Base-by-base conservation (phyloP, 2,797 vertebrate species). In the Poecilia gillii region DNA sequence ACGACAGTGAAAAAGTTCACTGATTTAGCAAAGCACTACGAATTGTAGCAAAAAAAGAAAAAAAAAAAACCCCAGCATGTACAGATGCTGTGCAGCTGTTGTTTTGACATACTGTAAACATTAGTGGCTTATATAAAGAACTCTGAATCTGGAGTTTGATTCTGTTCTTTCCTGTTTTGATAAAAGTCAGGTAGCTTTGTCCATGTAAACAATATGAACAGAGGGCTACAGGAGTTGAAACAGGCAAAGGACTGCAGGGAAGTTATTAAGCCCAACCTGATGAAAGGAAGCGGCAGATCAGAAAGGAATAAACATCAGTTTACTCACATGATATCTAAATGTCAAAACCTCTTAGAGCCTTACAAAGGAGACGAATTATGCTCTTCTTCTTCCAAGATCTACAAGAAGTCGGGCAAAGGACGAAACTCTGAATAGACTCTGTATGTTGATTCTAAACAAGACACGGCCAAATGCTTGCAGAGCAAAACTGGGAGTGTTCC, bases 21-120 rank as follows among this genome's bases (percentile, higher is more conserved):
- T 36, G 33, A 31, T 62, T 9, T 36, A 66, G 62, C 31, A 16
- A 64, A 33, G 59, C 59, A 20, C 62, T 9, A 7, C 39, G 62
- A 66, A 20, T 66, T 39, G 18, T 23, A 39, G 7, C 18, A 23
- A n/a, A n/a, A n/a, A n/a, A n/a, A n/a, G n/a, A n/a, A 64, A 39
- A 33, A 43, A 23, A 33, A 33, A 33, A 33, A 33, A 33, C 2
- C n/a, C 47, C 3, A 4, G 43, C 47, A 71, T 39, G n/a, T 18
- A 18, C 41, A 62, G 23, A 39, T 23, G 33, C 11, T 28, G 1
- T 55, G 51, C 78, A 80, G 78, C 73, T 70, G 73, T 64, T 64
- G 76, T 16, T 46, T 47, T 36, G 77, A 59, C 66, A 28, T 43
- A 25, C 18, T 55, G 25, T 71, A 14, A 71, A 39, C 0, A 46